Evolutionary conservation across 2,797 vertebrate genomes (phyloP), one percentile per base, ranked within the genome.

Genomic region (Varecia variegata): DNA sequence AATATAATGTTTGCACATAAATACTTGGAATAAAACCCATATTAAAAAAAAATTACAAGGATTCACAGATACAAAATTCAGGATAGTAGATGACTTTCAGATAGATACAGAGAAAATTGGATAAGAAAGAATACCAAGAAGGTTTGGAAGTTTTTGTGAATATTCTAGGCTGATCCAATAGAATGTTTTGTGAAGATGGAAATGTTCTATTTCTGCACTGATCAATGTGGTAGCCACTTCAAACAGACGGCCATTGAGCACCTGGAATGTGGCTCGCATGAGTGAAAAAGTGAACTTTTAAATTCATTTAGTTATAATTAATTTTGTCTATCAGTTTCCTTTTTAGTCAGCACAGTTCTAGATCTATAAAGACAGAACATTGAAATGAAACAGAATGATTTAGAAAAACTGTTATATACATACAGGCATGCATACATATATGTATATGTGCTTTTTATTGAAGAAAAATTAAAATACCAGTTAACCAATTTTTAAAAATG

Each of bases 191-290:
- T 17, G 32, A 27, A 25, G 5, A n/a, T 3, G 21, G 2, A 11
- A 25, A 15, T n/a, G 20, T 60, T 27, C 5, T 12, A 7, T 4
- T 11, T 1, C n/a, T 77, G 21, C 2, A 6, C 32, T 5, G 9
- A 30, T 50, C 58, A 40, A 38, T 1, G 3, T 21, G 71, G n/a
- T 12, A n/a, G 21, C 52, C 50, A 45, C 52, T 12, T 4, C 8
- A 13, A 68, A 45, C 12, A 4, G 40, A 30, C 18, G 23, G 20
- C 20, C 47, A 27, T 13, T 8, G 21, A 58, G 20, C 12, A 14
- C 21, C 12, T 25, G 35, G 23, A 70, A 70, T 25, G 21, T 14
- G 23, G 38, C 5, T 10, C 5, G 4, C 8, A 10, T n/a, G 20
- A 38, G 14, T 3, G 21, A 35, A 10, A n/a, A 45, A 47, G 7